These are phyloP conservation scores for Nineta flava DNA, from an alignment of 2,888 invertebrate species.

Conservation along the genomic window DNA sequence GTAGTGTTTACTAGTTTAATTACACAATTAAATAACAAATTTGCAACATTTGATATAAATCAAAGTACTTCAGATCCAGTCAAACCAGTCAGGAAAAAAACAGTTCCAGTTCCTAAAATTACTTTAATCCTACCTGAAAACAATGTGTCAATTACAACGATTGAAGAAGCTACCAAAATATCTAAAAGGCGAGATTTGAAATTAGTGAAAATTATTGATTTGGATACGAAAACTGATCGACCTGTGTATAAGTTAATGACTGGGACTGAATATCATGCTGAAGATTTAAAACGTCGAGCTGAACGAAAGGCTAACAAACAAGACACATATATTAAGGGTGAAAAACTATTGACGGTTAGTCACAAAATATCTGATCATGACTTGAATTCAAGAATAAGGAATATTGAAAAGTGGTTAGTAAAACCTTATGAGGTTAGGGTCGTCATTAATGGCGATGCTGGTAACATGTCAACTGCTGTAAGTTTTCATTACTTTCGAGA, in stretches of 20 bases:
- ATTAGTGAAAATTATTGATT: constrained; percentile 49
- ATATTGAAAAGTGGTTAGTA: constrained; percentile 46
- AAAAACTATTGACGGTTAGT: constrained; percentile 45
- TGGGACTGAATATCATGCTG: constrained; percentile 43
- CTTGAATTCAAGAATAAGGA: constrained; percentile 43
- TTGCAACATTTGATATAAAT: neutral
- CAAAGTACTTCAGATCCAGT: constrained; percentile 4
- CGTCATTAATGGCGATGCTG: constrained; percentile 33
- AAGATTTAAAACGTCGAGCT: constrained; percentile 38
- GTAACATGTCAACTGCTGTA: constrained; percentile 26
- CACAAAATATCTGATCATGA: constrained; percentile 49
- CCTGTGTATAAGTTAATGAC: constrained; percentile 55
- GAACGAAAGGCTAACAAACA: constrained; percentile 30
- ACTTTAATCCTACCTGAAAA: constrained; percentile 41
- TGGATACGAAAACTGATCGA: constrained; percentile 48
- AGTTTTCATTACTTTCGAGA: constrained; percentile 15
- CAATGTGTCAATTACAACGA: constrained; percentile 38
- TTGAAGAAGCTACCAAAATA: constrained; percentile 53
- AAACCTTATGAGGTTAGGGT: constrained; percentile 49
- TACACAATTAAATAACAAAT: neutral
- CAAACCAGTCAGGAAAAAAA: constrained; percentile 20
- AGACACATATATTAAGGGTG: constrained; percentile 33
- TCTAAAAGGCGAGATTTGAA: constrained; percentile 51
- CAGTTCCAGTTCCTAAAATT: constrained; percentile 35
- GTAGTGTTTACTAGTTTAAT: no score